phyloP scores from a whole-genome alignment of 1,140 invertebrate species.

The Palaemon carinicauda region DNA sequence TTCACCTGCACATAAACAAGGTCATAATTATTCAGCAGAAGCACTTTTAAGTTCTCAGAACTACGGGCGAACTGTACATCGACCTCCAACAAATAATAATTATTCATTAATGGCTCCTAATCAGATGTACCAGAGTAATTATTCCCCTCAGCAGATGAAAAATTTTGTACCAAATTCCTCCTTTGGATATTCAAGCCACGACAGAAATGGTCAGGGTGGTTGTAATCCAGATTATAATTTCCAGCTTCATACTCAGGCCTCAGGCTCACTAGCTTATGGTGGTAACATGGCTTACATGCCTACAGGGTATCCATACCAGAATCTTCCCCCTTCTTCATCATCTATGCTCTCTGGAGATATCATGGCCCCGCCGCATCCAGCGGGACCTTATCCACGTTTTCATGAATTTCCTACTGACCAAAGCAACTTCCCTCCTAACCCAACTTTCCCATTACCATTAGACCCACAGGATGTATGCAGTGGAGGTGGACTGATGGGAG shows the following conservation, averaged over 20 bases:
- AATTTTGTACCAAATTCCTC: constrained; percentile 58
- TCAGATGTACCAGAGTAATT: constrained; percentile 58
- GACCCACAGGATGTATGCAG: constrained; percentile 58
- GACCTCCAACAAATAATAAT: constrained; percentile 55
- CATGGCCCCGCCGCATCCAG: constrained; percentile 56
- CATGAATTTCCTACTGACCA: constrained; percentile 58
- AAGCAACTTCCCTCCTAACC: constrained; percentile 57
- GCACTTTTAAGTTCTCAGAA: constrained; percentile 58
- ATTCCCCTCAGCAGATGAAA: constrained; percentile 58
- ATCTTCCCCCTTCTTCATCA: constrained; percentile 54
- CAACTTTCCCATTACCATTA: constrained; percentile 52
- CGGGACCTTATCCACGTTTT: constrained; percentile 56
- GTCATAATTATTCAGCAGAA: constrained; percentile 57
- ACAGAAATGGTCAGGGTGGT: constrained; percentile 46
- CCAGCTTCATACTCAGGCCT: constrained; percentile 54
- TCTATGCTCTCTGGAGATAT: constrained; percentile 57
- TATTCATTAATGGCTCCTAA: constrained; percentile 58
- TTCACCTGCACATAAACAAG: constrained; percentile 45
- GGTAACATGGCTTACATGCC: constrained; percentile 59
- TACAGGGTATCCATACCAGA: constrained; percentile 58
- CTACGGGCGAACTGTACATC: constrained; percentile 49
- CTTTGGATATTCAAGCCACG: constrained; percentile 53
- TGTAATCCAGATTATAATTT: constrained; percentile 59
- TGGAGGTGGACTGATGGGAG: constrained; percentile 40
- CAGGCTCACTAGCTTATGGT: constrained; percentile 55